A percentile compares a stretch with the other conserved stretches of the same genome.
phyloP scores from a whole-genome alignment of 2,797 vertebrate genomes.

The Alectoris magna region DNA sequence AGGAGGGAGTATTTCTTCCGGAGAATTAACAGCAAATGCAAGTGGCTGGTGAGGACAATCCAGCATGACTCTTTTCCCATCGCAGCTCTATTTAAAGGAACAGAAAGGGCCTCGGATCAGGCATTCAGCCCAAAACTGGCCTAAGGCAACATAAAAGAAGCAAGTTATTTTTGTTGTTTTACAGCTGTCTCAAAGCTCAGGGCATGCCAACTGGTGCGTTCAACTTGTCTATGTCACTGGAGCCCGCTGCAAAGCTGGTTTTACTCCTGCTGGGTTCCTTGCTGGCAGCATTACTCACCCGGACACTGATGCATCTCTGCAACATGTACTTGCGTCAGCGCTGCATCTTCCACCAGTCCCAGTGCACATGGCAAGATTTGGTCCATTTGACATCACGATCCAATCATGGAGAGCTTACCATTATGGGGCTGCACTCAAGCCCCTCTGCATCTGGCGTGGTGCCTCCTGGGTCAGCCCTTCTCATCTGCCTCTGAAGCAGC shows the following conservation, averaged over 20 bases:
- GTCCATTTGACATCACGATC: not conserved
- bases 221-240: not conserved
- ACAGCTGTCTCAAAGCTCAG: not conserved
- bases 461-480: not conserved
- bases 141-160: not conserved
- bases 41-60: not conserved
- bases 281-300: not conserved
- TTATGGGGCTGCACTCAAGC: not conserved
- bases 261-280: accelerated
- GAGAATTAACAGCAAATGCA: not conserved
- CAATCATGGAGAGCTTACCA: accelerated
- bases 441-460: not conserved
- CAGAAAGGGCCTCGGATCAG: not conserved
- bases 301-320: not conserved
- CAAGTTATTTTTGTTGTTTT: not conserved
- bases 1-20: constrained; percentile 8
- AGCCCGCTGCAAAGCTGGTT: not conserved
- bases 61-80: accelerated
- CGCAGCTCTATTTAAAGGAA: accelerated
- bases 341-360: not conserved
- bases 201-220: not conserved
- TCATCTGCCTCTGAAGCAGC: not conserved
- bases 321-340: accelerated
- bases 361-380: accelerated
- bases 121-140: not conserved